Base-by-base conservation (phyloP, 2,113 vertebrate genomes). In the Cryptomyrus ogoouensis region DNA sequence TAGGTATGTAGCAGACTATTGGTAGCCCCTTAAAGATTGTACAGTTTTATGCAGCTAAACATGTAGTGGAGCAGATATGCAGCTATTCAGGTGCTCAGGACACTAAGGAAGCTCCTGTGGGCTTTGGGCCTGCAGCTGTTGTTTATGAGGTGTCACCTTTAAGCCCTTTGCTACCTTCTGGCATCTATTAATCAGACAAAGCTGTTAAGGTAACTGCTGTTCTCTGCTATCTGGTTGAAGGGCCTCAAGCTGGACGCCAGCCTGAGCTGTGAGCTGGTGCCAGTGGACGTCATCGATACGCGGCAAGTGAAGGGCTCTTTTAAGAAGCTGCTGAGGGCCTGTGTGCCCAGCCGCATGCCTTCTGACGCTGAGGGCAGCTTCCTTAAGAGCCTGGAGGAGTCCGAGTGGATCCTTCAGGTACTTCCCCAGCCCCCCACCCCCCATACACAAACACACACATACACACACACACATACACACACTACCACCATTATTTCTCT, bases 321-420 rank as follows among this genome's bases (percentile, higher is more conserved):
- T 93, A 99, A 99, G 94, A 99, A 99, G 94, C 94, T 99, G 88
- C 96, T 99, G 95, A 96, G 98, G 91, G 97, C 98, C 88, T 99
- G 98, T 91, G 96, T 97, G 91, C 98, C 98, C 91, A 99, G 98
- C 91, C 95, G 96, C 85, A 96, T 96, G 58, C 95, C 97, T 3
- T 94, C 96, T 0, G 97, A 98, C 91, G 95, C 97, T 0, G 98
- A 98, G 89, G 96, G 97, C 92, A 98, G 98, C 10, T 99, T 99
- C 94, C 96, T 99, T 58, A 99, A 97, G 95, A 97, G 96, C 0
- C 93, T 99, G 89, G 98, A 97, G 93, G 98, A 99, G 83, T 99
- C 98, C 0, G 98, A 99, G 91, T 99, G 98, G 98, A 97, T 98
- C 91, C 94, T 96, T 91, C 98, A 99, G 97, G 98, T 99, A 35